A percentile compares a stretch with the other conserved stretches of the same genome.
phyloP scores from a whole-genome alignment of 2,797 vertebrate species.

The Enteromius afrohamiltoni region DNA sequence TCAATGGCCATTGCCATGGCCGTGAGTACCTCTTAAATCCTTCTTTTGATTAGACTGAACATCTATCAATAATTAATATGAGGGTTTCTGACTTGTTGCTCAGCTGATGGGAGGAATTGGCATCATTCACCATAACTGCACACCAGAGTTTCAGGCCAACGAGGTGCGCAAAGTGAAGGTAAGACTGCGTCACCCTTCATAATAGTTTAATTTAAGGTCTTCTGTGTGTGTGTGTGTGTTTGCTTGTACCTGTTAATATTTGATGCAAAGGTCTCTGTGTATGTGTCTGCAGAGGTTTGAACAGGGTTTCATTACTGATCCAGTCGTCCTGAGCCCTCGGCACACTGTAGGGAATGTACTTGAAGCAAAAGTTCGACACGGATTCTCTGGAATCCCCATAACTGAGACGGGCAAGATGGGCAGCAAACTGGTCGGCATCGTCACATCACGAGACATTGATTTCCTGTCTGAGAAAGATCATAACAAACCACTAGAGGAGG shows the following conservation, averaged over 20 bases:
- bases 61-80: not conserved
- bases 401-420: constrained; percentile 92
- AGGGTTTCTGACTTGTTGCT: constrained; percentile 17
- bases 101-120: constrained; percentile 95
- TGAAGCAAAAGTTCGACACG: constrained; percentile 88
- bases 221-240: not conserved
- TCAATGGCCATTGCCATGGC: constrained; percentile 97
- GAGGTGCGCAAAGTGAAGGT: constrained; percentile 95
- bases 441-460: constrained; percentile 92
- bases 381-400: constrained; percentile 91
- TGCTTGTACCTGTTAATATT: constrained; percentile 20
- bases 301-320: constrained; percentile 94
- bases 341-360: constrained; percentile 89
- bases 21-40: constrained; percentile 71
- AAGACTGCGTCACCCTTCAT: constrained; percentile 39
- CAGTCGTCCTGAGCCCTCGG: constrained; percentile 86
- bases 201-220: not conserved
- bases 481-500: constrained; percentile 81
- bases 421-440: constrained; percentile 90
- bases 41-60: not conserved
- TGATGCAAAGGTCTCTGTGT: not conserved
- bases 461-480: constrained; percentile 91
- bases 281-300: constrained; percentile 84
- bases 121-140: constrained; percentile 95
- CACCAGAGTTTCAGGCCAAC: constrained; percentile 94